Conservation (phyloP, 1,140 invertebrate species). For the Sminthurinus signatus region DNA sequence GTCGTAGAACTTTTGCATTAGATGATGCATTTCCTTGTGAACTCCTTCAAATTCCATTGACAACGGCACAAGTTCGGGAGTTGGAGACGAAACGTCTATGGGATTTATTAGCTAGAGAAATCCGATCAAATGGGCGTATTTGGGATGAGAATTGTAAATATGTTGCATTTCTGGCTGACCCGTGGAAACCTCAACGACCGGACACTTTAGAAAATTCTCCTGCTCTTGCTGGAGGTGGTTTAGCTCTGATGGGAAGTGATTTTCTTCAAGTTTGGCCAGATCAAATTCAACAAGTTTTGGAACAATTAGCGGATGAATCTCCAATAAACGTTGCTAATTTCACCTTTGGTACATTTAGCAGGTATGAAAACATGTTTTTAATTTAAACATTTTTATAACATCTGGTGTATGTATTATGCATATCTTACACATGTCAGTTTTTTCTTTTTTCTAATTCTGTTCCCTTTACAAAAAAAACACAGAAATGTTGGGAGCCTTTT, state of each 20-base stretch:
- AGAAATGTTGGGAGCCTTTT: conserved; percentile 80
- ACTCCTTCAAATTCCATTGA: conserved; percentile 63
- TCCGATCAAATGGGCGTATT: conserved; percentile 59
- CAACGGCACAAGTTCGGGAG: conserved; percentile 60
- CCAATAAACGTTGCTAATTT: conserved; percentile 8
- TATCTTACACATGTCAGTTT: conserved; percentile 2
- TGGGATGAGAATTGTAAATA: conserved; percentile 68
- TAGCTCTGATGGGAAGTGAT: conserved; percentile 83
- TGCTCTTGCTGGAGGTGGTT: conserved; percentile 78
- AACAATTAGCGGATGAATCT: conserved; percentile 18
- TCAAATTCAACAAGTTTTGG: conserved; percentile 59
- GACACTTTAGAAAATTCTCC: conserved; percentile 65
- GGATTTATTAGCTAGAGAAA: conserved; percentile 68
- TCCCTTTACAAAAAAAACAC: conserved; percentile 47
- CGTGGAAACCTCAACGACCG: conserved; percentile 63
- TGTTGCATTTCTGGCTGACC: conserved; percentile 82
- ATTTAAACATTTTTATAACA: neutral
- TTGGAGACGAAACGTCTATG: conserved; percentile 75
- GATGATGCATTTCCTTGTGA: conserved; percentile 54
- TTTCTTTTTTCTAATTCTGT: conserved; percentile 22
- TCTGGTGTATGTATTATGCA: neutral
- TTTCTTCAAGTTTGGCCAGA: conserved; percentile 86
- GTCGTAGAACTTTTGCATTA: conserved; percentile 66
- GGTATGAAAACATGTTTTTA: neutral
- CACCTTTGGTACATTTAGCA: conserved; percentile 9